Conservation (phyloP, 1,140 invertebrate species). For the Palaemon carinicauda region DNA sequence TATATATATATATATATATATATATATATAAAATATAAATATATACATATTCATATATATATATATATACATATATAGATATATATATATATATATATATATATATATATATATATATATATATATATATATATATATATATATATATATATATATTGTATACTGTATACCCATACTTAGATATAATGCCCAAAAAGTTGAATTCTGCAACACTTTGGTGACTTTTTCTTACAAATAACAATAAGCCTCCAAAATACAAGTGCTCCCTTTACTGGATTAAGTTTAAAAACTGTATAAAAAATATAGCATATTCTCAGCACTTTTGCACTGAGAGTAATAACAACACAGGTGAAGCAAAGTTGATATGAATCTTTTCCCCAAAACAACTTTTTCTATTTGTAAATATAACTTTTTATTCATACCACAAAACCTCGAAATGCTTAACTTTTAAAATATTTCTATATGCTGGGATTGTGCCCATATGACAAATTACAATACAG, state of each 20-base stretch:
- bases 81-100: constrained; percentile 12
- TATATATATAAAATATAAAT: neutral
- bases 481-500: constrained; percentile 43
- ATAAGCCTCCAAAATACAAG: constrained; percentile 46
- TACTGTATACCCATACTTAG: neutral
- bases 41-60: neutral
- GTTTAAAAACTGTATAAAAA: constrained; percentile 56
- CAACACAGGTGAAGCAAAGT: constrained; percentile 50
- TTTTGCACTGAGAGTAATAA: constrained; percentile 31
- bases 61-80: constrained; percentile 3
- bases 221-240: constrained; percentile 27
- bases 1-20: constrained; percentile 1
- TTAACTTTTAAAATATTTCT: constrained; percentile 30
- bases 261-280: constrained; percentile 51
- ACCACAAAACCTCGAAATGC: constrained; percentile 29
- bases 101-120: neutral
- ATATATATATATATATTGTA: neutral
- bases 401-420: constrained; percentile 26
- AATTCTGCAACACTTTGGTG: neutral
- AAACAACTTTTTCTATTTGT: constrained; percentile 27
- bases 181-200: no score
- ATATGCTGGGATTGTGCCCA: constrained; percentile 39
- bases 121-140: neutral
- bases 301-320: constrained; percentile 49
- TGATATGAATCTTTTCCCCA: constrained; percentile 52